phyloP scores from a whole-genome alignment of 2,797 vertebrate genomes.

The Platyrinchus mystaceus region DNA sequence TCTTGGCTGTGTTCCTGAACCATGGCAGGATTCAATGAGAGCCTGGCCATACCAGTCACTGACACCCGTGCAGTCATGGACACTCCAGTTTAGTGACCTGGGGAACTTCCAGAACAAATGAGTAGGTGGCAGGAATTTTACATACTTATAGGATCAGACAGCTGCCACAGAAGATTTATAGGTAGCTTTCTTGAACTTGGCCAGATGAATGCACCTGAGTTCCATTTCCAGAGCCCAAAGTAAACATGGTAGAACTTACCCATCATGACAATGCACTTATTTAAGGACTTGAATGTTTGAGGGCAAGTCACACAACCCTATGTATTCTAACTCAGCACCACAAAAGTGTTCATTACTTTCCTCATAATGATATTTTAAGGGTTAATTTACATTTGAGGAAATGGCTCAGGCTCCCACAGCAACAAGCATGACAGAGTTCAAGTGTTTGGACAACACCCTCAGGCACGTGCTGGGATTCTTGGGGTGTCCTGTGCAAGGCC shows the following conservation, averaged over 20 bases:
- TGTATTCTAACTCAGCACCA: not conserved
- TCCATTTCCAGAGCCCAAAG: not conserved
- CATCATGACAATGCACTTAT: not conserved
- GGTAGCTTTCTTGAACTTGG: not conserved
- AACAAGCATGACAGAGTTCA: not conserved
- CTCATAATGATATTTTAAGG: not conserved
- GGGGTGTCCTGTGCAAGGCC: not conserved
- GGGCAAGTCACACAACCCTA: not conserved
- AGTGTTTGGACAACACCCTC: not conserved
- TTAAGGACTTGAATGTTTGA: not conserved
- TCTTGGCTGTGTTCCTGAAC: not conserved
- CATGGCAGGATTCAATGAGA: not conserved
- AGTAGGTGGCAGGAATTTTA: not conserved
- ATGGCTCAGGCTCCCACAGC: not conserved
- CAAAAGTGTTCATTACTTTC: not conserved
- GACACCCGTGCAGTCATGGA: not conserved
- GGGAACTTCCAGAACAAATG: not conserved
- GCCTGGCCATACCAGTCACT: not conserved
- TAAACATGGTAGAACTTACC: not conserved
- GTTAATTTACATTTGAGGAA: conserved; percentile 41
- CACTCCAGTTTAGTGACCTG: not conserved
- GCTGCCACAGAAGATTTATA: not conserved
- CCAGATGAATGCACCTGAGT: not conserved
- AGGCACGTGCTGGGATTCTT: not conserved
- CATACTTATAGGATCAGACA: not conserved